These are phyloP conservation scores for Columba janthina DNA, from an alignment of 2,113 vertebrate genomes.

Conservation along the genomic window DNA sequence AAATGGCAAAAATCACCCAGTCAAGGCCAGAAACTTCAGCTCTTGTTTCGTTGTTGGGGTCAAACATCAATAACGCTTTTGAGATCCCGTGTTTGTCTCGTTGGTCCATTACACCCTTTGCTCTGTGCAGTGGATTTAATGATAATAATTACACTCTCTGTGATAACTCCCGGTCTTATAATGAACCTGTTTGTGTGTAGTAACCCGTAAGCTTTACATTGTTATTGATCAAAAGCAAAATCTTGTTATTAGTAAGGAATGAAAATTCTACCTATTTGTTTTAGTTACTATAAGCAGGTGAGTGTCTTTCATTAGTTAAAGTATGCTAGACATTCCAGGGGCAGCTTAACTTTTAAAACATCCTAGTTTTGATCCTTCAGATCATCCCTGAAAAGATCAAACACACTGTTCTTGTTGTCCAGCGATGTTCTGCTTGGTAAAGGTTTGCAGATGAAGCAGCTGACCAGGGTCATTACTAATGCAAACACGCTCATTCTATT, in stretches of 20 bases:
- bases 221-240: slow-evolving; percentile 10
- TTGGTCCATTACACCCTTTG: neutral
- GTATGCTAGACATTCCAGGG: neutral
- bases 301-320: neutral
- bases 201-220: neutral
- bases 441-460: neutral
- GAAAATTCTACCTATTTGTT: neutral
- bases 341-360: neutral
- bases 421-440: neutral
- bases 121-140: neutral
- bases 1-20: neutral
- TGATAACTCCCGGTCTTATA: slow-evolving; percentile 22
- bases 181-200: neutral
- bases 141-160: neutral
- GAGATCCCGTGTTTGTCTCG: neutral
- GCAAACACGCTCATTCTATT: neutral
- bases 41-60: neutral
- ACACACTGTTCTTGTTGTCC: neutral
- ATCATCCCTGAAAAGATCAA: neutral
- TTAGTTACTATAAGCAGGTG: neutral
- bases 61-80: neutral
- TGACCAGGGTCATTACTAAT: neutral
- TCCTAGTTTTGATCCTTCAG: neutral
- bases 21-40: neutral
- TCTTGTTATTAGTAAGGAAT: slow-evolving; percentile 2